Conservation (phyloP, 2,113 vertebrate species). For the Saimiri boliviensis region DNA sequence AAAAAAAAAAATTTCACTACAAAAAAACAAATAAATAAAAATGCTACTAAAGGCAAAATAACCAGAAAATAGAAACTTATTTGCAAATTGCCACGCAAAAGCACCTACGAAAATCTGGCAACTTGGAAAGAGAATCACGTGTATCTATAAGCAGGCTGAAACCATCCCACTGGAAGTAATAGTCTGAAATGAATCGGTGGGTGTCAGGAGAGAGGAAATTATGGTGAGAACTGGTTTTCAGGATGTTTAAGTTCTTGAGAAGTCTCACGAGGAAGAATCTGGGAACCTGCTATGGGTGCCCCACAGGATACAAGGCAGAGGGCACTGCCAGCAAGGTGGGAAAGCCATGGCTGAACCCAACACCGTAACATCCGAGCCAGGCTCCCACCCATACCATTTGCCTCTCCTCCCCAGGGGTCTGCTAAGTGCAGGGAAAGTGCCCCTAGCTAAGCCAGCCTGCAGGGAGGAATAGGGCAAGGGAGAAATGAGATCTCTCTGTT, state of each 20-base stretch:
- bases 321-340: rapidly evolving
- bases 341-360: rapidly evolving
- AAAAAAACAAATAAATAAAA: not conserved
- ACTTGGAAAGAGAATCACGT: not conserved
- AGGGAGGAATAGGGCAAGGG: too few species aligned
- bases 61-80: not conserved
- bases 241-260: not conserved
- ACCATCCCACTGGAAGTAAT: not conserved
- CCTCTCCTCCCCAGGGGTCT: not conserved
- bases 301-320: not conserved
- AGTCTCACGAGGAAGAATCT: not conserved
- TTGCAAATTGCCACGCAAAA: not conserved
- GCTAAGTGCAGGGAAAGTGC: too few species aligned
- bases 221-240: not conserved
- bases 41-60: not conserved
- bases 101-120: not conserved
- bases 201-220: too few species aligned
- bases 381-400: not conserved
- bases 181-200: not conserved
- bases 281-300: too few species aligned
- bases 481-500: not conserved
- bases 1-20: too few species aligned
- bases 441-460: not conserved
- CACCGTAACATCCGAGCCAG: not conserved
- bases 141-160: not conserved